These are phyloP conservation scores for Anarrhichthys ocellatus DNA, from an alignment of 2,113 vertebrate species.

Conservation along the genomic window DNA sequence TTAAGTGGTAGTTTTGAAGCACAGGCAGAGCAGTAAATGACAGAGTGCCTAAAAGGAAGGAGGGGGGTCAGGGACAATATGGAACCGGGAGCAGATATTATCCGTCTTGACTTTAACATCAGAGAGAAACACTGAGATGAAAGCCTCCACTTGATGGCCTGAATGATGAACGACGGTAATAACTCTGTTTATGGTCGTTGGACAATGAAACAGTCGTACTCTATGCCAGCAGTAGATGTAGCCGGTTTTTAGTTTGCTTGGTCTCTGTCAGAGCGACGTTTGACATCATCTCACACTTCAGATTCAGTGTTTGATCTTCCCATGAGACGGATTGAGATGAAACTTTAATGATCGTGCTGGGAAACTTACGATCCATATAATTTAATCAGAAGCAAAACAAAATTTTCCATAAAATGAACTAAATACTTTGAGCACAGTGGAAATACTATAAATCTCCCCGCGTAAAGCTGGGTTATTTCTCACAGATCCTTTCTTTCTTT, in stretches of 20 bases:
- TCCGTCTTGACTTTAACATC: constrained; percentile 47
- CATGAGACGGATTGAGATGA: constrained; percentile 9
- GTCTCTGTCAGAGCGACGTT: constrained; percentile 7
- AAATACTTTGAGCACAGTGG: constrained; percentile 31
- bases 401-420: constrained; percentile 44
- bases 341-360: constrained; percentile 35
- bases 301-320: constrained; percentile 19
- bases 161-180: constrained; percentile 63
- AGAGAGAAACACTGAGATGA: constrained; percentile 46
- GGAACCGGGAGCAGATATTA: constrained; percentile 53
- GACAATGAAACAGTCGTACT: constrained; percentile 34
- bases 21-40: constrained; percentile 42
- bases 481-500: background rate
- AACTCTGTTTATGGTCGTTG: constrained; percentile 50
- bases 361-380: constrained; percentile 20
- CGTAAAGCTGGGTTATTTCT: constrained; percentile 2
- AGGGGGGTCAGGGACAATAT: constrained; percentile 37
- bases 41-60: constrained; percentile 33
- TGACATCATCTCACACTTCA: constrained; percentile 33
- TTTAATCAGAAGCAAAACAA: constrained; percentile 40
- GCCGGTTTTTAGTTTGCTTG: constrained; percentile 6
- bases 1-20: constrained; percentile 63
- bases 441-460: constrained; percentile 3
- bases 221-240: background rate
- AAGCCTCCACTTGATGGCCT: constrained; percentile 48